Percentiles rank a stretch among this genome's conserved stretches.
phyloP scores from a whole-genome alignment of 2,113 vertebrate genomes.

The Onychorhynchus coronatus region DNA sequence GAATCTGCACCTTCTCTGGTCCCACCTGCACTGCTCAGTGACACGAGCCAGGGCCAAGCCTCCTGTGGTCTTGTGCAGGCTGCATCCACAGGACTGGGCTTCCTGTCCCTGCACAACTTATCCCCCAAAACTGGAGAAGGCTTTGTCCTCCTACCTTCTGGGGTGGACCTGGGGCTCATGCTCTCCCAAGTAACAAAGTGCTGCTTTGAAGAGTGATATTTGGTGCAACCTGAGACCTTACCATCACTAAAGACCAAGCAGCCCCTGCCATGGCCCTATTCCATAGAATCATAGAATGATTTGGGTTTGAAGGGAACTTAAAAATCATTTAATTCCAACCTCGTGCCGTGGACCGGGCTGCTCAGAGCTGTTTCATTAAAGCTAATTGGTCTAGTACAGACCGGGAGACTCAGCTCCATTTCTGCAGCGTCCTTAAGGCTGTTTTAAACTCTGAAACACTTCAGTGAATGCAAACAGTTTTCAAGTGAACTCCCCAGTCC shows the following conservation, averaged over 20 bases:
- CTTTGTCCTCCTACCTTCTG: neutral
- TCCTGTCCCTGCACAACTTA: neutral
- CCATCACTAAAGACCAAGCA: neutral
- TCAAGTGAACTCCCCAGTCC: neutral
- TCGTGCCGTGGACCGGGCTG: neutral
- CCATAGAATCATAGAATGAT: neutral
- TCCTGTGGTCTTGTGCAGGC: neutral
- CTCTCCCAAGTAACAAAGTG: neutral
- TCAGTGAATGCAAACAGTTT: neutral
- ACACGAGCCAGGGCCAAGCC: neutral
- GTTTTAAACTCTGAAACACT: neutral
- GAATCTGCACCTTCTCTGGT: neutral
- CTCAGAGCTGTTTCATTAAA: neutral
- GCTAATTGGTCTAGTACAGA: neutral
- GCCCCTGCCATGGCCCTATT: accelerated
- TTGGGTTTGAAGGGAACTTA: neutral
- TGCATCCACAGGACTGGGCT: accelerated
- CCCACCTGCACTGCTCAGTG: neutral
- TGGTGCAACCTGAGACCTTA: neutral
- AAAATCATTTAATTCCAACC: neutral
- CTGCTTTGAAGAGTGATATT: neutral
- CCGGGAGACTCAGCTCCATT: neutral
- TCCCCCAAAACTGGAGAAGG: neutral
- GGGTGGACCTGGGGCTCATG: neutral
- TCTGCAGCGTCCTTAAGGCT: neutral